Evolutionary conservation across 2,888 invertebrate species (phyloP).

Genomic region (Agrochola lychnidis): DNA sequence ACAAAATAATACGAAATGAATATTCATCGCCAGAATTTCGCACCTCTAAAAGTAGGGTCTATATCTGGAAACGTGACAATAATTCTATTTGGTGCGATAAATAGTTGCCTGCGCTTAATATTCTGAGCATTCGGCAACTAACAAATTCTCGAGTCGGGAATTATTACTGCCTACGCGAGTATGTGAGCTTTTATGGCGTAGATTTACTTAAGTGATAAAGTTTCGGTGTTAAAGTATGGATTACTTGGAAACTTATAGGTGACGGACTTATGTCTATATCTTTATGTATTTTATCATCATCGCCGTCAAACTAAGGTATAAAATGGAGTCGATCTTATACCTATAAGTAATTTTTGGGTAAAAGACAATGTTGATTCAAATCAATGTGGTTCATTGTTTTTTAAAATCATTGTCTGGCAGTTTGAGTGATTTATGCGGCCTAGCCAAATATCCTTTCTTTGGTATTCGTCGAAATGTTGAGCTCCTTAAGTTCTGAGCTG

Average conservation of each 20-base stretch:
- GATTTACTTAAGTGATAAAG: constrained; percentile 38
- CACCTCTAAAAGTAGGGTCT: constrained; percentile 48
- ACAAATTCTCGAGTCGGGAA: constrained; percentile 30
- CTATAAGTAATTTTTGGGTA: neutral
- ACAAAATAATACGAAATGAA: constrained; percentile 51
- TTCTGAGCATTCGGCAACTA: constrained; percentile 36
- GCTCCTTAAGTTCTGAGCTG: no score
- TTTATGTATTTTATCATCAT: neutral
- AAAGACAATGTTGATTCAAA: no score
- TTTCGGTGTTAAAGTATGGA: neutral
- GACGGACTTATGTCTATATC: neutral
- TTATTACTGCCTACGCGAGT: constrained; percentile 7
- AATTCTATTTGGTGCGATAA: constrained; percentile 47
- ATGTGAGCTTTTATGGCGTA: constrained; percentile 30
- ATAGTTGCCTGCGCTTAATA: constrained; percentile 58
- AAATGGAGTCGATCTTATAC: neutral
- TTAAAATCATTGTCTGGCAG: no score
- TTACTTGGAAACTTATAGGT: neutral
- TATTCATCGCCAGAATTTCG: constrained; percentile 54
- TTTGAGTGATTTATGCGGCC: no score
- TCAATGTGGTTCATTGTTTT: no score
- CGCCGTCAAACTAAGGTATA: neutral
- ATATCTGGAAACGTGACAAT: constrained; percentile 60
- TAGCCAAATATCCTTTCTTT: no score
- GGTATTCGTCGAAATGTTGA: no score